phyloP scores from a whole-genome alignment of 2,888 invertebrate species.

The Lepidochrysops patricia region DNA sequence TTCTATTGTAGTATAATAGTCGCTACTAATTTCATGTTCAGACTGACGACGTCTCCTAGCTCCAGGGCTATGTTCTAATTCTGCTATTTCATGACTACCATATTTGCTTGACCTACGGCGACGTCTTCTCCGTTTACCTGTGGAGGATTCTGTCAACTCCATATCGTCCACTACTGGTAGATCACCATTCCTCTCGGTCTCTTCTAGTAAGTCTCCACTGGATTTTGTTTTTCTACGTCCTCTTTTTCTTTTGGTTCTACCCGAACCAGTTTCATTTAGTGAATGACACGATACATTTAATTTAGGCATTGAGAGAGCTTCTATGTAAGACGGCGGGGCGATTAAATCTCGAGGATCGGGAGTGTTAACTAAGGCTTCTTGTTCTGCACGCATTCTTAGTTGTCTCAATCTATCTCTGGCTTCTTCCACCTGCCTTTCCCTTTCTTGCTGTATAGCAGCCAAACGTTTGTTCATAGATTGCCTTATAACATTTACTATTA shows the following conservation, averaged over 20 bases:
- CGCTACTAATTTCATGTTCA: slow-evolving; percentile 42
- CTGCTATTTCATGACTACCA: slow-evolving; percentile 64
- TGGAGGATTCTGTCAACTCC: slow-evolving; percentile 41
- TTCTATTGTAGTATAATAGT: slow-evolving; percentile 42
- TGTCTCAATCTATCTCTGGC: slow-evolving; percentile 74
- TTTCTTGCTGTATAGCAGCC: slow-evolving; percentile 63
- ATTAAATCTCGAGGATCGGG: slow-evolving; percentile 80
- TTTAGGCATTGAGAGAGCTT: slow-evolving; percentile 84
- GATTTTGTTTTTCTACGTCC: slow-evolving; percentile 68
- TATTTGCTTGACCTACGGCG: slow-evolving; percentile 44
- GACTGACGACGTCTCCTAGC: slow-evolving; percentile 53
- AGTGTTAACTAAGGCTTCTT: slow-evolving; percentile 74
- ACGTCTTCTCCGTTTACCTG: slow-evolving; percentile 36
- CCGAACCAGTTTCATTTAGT: slow-evolving; percentile 58
- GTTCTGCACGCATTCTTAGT: slow-evolving; percentile 65
- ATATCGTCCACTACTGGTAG: slow-evolving; percentile 45
- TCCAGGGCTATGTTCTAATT: slow-evolving; percentile 61
- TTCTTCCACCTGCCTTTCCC: slow-evolving; percentile 72
- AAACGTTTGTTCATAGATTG: slow-evolving; percentile 72
- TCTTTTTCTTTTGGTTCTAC: slow-evolving; percentile 52
- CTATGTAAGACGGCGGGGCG: slow-evolving; percentile 83
- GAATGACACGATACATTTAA: slow-evolving; percentile 77
- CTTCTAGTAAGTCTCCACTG: slow-evolving; percentile 64
- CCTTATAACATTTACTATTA: slow-evolving; percentile 70
- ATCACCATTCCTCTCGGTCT: slow-evolving; percentile 60